These are phyloP conservation scores for Lytechinus pictus DNA, from an alignment of 35 echinoderm and acorn worm species.

Conservation along the genomic window DNA sequence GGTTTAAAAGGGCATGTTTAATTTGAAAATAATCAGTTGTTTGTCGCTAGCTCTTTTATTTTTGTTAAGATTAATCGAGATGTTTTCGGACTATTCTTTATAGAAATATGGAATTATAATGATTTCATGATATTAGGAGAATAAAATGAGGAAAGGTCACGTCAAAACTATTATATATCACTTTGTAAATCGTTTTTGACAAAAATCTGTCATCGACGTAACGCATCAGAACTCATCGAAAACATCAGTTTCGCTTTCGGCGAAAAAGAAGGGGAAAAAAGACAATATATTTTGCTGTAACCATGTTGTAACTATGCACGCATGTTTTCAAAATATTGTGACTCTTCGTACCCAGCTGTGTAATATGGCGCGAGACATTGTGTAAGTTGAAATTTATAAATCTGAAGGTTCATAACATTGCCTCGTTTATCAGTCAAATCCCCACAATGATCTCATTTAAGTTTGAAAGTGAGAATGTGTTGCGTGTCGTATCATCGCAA, in stretches of 20 bases:
- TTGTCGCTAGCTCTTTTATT: no score
- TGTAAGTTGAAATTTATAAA: neutral
- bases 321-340: conserved; percentile 3
- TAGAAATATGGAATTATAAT: no score
- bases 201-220: neutral
- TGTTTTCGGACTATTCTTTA: no score
- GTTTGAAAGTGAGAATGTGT: neutral
- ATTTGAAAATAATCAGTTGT: no score
- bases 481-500: neutral
- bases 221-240: neutral
- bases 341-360: neutral
- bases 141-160: neutral
- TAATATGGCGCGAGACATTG: neutral
- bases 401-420: neutral
- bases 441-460: neutral
- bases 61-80: no score
- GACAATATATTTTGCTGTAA: neutral
- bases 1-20: no score
- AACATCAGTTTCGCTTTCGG: neutral
- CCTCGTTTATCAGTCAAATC: neutral
- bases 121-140: no score
- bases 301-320: neutral
- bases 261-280: neutral
- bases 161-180: neutral
- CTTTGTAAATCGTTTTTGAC: neutral